These are phyloP conservation scores for Cottus gobio DNA, from an alignment of 2,113 vertebrate species.

Conservation along the genomic window DNA sequence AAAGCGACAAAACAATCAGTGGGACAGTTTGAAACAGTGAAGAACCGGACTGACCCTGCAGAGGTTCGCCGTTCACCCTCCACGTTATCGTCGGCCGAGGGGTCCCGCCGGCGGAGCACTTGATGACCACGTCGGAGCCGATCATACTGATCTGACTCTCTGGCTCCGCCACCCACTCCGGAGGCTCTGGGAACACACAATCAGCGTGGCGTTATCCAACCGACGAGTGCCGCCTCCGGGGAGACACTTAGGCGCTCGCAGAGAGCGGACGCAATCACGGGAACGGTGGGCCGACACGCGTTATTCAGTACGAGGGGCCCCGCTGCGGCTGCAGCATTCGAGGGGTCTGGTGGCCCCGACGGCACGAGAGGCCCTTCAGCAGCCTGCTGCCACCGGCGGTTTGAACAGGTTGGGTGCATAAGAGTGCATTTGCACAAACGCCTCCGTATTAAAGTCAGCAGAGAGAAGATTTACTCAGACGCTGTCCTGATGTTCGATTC, in stretches of 20 bases:
- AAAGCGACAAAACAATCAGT: neutral
- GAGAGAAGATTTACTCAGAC: neutral
- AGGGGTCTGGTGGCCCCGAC: neutral
- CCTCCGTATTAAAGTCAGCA: neutral
- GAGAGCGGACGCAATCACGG: neutral
- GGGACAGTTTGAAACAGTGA: neutral
- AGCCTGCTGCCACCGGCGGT: neutral
- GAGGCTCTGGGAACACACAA: conserved; percentile 86
- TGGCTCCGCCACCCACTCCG: conserved; percentile 88
- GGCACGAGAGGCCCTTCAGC: conserved; percentile 1
- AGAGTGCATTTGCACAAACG: neutral
- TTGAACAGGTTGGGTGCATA: neutral
- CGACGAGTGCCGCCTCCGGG: neutral
- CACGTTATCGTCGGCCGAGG: conserved; percentile 88
- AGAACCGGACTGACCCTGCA: conserved; percentile 82
- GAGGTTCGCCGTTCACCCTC: conserved; percentile 87
- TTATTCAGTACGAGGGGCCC: conserved; percentile 5
- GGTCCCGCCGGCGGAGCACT: conserved; percentile 88
- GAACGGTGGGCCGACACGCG: neutral
- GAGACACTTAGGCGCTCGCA: conserved; percentile 5
- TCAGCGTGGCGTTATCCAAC: conserved; percentile 37
- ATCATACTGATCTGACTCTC: conserved; percentile 87
- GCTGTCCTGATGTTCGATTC: too few relatives aligned
- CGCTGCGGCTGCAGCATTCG: neutral
- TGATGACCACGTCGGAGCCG: conserved; percentile 84